Conservation (phyloP, 2,113 vertebrate species). For the Oncorhynchus kisutch region DNA sequence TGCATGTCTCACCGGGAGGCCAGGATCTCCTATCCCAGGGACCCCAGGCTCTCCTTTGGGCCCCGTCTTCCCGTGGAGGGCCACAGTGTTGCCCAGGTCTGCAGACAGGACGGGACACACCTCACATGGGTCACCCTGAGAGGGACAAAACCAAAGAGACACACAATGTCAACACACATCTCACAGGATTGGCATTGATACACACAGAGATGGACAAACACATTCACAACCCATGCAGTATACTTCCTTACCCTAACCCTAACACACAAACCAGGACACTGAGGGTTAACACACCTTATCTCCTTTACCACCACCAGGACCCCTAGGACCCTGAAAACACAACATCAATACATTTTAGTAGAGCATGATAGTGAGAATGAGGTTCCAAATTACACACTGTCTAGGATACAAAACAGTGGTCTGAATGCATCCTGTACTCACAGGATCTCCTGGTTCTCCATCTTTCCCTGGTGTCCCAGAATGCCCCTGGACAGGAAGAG, state of each 20-base stretch:
- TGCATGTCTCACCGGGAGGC: slow-evolving; percentile 70
- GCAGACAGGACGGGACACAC: slow-evolving; percentile 75
- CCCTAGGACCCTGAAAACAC: slow-evolving; percentile 84
- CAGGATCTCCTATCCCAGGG: slow-evolving; percentile 73
- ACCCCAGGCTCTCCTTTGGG: slow-evolving; percentile 82
- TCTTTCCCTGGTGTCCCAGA: slow-evolving; percentile 74
- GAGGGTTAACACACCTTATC: slow-evolving; percentile 78
- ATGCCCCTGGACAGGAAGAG: slow-evolving; percentile 75
- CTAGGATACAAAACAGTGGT: slow-evolving; percentile 3
- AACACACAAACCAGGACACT: not conserved
- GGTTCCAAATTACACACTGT: slow-evolving; percentile 26
- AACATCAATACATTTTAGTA: slow-evolving; percentile 27
- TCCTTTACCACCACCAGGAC: slow-evolving; percentile 81
- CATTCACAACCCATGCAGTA: too few species aligned
- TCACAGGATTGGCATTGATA: too few species aligned
- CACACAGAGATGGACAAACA: too few species aligned
- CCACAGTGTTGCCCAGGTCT: slow-evolving; percentile 61
- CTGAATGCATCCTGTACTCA: slow-evolving; percentile 67
- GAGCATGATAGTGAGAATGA: slow-evolving; percentile 14
- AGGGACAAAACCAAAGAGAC: not conserved
- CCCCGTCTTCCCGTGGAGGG: slow-evolving; percentile 72
- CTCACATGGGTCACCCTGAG: slow-evolving; percentile 88
- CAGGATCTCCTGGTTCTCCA: slow-evolving; percentile 83
- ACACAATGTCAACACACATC: not conserved
- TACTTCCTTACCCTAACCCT: too few species aligned